Percentiles rank a stretch among this genome's conserved stretches.
phyloP scores from a whole-genome alignment of 2,888 invertebrate species.

The Drosophila austrosaltans region DNA sequence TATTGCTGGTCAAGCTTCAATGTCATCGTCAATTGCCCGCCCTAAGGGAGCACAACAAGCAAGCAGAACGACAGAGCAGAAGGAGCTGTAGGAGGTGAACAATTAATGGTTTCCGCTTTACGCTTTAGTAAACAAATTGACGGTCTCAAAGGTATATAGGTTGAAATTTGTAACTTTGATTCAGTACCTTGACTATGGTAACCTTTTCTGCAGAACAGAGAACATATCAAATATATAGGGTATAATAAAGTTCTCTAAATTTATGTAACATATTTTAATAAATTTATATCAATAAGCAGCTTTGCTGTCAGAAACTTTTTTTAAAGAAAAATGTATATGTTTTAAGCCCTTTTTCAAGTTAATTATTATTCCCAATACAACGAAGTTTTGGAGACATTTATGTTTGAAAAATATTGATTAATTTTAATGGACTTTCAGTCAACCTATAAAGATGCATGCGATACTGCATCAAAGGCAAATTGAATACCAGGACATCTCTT shows the following conservation, averaged over 20 bases:
- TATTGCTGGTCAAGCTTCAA: conserved; percentile 41
- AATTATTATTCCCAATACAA: too few relatives aligned
- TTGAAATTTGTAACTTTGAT: conserved; percentile 6
- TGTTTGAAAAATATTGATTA: too few relatives aligned
- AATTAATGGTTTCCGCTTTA: conserved; percentile 64
- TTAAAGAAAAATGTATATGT: too few relatives aligned
- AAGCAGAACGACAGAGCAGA: not conserved
- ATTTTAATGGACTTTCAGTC: too few relatives aligned
- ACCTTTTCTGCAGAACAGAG: not conserved
- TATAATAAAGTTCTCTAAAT: not conserved
- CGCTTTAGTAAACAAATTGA: conserved; percentile 47
- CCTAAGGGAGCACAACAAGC: conserved; percentile 26
- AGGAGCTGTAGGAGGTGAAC: conserved; percentile 15
- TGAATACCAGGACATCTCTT: too few relatives aligned
- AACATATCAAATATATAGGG: not conserved
- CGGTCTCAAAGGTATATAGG: conserved; percentile 16
- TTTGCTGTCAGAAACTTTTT: too few relatives aligned
- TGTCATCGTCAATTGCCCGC: conserved; percentile 43
- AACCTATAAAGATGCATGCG: too few relatives aligned
- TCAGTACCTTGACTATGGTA: not conserved
- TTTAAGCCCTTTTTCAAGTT: too few relatives aligned
- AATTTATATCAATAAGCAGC: too few relatives aligned
- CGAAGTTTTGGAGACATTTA: too few relatives aligned
- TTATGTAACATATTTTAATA: not conserved
- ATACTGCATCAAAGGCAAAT: too few relatives aligned